Conservation (phyloP, 2,797 vertebrate species). For the Falco novaeseelandiae region DNA sequence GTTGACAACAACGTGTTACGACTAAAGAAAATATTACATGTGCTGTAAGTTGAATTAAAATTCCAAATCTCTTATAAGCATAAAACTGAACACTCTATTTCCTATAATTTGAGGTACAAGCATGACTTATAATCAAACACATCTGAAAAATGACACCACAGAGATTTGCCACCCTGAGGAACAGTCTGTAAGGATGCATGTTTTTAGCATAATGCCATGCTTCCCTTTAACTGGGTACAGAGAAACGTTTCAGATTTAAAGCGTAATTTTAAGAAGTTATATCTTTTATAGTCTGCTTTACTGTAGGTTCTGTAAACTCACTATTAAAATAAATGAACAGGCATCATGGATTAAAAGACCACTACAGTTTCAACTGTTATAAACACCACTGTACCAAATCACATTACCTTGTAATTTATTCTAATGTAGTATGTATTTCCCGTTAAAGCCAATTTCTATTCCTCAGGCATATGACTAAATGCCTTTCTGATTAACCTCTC, state of each 20-base stretch:
- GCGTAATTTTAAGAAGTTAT: neutral
- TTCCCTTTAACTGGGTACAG: neutral
- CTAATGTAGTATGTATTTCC: neutral
- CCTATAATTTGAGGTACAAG: neutral
- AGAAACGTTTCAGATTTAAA: neutral
- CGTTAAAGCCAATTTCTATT: neutral
- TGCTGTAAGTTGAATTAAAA: constrained; percentile 11
- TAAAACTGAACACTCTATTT: neutral
- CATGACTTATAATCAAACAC: neutral
- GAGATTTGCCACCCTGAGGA: neutral
- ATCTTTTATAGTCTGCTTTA: neutral
- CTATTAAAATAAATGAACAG: neutral
- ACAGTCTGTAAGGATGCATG: neutral
- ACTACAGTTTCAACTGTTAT: neutral
- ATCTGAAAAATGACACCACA: neutral
- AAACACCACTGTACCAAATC: neutral
- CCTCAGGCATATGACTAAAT: neutral
- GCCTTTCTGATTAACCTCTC: neutral
- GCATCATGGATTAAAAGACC: neutral
- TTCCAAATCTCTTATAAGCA: neutral
- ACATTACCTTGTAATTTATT: neutral
- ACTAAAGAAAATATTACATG: neutral
- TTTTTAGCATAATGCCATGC: neutral
- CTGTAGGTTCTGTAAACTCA: neutral
- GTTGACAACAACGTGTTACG: neutral